Evolutionary conservation across 1,140 invertebrate genomes (phyloP).

Genomic region (Drosophila nannoptera): DNA sequence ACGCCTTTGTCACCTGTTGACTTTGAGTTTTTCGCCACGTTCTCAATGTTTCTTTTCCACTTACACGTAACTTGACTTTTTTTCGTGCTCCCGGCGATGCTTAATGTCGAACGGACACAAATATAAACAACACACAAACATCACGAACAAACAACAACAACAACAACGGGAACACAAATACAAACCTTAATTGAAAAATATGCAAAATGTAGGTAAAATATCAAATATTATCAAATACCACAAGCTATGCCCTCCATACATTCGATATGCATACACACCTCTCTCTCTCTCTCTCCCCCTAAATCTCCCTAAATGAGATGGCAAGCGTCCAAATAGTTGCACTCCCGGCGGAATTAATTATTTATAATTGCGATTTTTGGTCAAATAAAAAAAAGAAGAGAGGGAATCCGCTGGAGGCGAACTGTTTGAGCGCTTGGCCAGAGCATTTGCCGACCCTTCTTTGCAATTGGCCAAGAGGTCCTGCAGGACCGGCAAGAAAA

Average conservation of each 20-base stretch:
- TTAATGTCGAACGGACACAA: constrained; percentile 30
- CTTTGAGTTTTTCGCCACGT: constrained; percentile 33
- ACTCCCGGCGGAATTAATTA: not conserved
- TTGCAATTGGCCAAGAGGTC: constrained; percentile 60
- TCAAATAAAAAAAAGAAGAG: not conserved
- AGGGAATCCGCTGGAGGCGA: constrained; percentile 9
- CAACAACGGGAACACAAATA: constrained; percentile 37
- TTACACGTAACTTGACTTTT: constrained; percentile 43
- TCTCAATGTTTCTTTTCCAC: constrained; percentile 45
- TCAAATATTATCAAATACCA: constrained; percentile 40
- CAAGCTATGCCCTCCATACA: constrained; percentile 32
- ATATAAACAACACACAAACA: constrained; percentile 10
- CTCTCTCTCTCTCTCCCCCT: constrained; percentile 1
- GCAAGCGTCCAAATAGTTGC: constrained; percentile 56
- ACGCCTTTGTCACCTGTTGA: constrained; percentile 5
- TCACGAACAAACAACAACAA: constrained; percentile 21
- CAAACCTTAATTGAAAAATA: constrained; percentile 22
- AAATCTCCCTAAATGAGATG: not conserved
- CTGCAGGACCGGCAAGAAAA: constrained; percentile 22
- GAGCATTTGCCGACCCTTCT: constrained; percentile 45
- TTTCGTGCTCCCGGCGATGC: constrained; percentile 29
- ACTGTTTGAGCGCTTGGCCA: constrained; percentile 54
- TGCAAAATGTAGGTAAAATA: constrained; percentile 66
- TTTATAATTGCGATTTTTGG: constrained; percentile 38
- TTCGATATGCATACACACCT: constrained; percentile 24